phyloP scores from a whole-genome alignment of 2,113 vertebrate genomes.

The Corythaeola cristata region DNA sequence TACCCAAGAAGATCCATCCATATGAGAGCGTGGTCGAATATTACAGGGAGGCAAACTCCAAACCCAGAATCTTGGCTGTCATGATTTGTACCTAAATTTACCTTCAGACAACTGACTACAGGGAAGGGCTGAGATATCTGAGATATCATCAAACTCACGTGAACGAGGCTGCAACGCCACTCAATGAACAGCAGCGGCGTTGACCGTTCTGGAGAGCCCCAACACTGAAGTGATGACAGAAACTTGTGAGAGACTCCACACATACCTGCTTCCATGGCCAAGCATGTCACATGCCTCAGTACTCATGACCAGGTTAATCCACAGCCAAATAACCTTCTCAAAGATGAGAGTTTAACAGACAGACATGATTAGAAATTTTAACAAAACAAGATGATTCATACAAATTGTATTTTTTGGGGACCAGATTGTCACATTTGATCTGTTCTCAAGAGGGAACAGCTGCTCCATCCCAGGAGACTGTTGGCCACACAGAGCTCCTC shows the following conservation, averaged over 20 bases:
- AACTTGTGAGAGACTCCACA: neutral
- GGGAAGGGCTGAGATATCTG: neutral
- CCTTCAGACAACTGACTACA: neutral
- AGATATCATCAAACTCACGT: rapidly evolving
- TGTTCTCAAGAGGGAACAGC: neutral
- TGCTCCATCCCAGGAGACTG: neutral
- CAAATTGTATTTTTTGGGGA: neutral
- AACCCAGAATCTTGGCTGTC: neutral
- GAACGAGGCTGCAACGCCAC: neutral
- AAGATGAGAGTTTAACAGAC: neutral
- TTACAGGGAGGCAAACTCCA: neutral
- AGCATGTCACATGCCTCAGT: neutral
- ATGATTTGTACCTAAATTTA: neutral
- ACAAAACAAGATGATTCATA: neutral
- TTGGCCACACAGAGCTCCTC: neutral
- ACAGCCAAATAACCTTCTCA: neutral
- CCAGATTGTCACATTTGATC: rapidly evolving
- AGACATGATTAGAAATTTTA: neutral
- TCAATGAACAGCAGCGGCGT: neutral
- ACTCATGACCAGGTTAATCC: neutral
- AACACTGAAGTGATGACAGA: neutral
- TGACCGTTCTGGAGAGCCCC: neutral
- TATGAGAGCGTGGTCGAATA: rapidly evolving
- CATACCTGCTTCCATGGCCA: neutral
- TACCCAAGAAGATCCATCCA: neutral